Conservation (phyloP, 2,113 vertebrate species). For the Pelmatolapia mariae region DNA sequence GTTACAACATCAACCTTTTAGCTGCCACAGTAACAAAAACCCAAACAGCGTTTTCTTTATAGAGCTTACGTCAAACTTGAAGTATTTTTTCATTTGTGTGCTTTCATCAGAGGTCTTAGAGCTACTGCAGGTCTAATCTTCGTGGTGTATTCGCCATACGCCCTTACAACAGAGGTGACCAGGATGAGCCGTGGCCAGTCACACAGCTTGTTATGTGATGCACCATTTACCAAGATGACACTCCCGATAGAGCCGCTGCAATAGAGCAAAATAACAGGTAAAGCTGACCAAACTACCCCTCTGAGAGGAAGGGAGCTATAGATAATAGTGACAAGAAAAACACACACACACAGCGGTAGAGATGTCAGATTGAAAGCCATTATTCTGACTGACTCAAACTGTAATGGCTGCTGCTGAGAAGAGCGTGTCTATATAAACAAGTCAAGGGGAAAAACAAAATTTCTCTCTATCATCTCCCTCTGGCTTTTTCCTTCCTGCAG, state of each 20-base stretch:
- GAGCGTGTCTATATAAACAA: conserved; percentile 12
- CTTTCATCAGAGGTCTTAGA: neutral
- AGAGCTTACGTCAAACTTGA: neutral
- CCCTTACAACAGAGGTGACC: neutral
- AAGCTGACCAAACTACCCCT: neutral
- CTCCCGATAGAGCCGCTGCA: conserved; percentile 1
- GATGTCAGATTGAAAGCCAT: conserved; percentile 29
- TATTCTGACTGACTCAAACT: conserved; percentile 22
- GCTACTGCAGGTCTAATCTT: neutral
- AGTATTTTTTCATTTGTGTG: neutral
- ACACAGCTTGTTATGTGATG: conserved; percentile 13
- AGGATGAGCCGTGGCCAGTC: neutral
- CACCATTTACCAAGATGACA: conserved; percentile 17
- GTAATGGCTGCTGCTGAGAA: conserved; percentile 24
- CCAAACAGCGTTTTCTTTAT: neutral
- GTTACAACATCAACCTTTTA: neutral
- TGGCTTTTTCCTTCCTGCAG: neutral
- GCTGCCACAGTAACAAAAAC: neutral
- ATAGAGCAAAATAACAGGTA: conserved; percentile 22
- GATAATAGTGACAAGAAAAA: conserved; percentile 18
- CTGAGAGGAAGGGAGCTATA: conserved; percentile 4
- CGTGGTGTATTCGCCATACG: neutral
- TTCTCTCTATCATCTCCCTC: neutral
- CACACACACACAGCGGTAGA: neutral
- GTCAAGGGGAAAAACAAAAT: neutral